Evolutionary conservation across 2,797 vertebrate genomes (phyloP), one percentile per base, ranked within the genome.

Genomic region (Cynopterus sphinx): DNA sequence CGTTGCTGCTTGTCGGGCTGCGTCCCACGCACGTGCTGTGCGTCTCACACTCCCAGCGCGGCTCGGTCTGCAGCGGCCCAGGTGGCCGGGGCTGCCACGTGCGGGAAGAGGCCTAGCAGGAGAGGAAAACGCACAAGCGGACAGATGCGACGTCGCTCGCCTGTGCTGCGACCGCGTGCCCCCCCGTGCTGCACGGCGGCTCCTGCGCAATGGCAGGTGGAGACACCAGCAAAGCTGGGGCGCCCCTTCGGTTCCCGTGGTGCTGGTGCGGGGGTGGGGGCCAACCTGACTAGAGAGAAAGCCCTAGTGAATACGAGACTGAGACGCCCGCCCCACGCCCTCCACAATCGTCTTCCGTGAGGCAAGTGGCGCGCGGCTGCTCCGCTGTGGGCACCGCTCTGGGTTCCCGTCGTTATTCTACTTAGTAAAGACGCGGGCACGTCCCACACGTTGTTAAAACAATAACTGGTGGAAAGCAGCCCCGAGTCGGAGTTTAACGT

Each of bases 31-130:
- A 31, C 3, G 17, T 17, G 43, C 2, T 33, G 36, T 43, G 74
- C 51, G 43, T 36, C 82, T 82, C 36, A 82, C 1, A 22, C 11
- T 70, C 31, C 41, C 13, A 51, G n/a, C 5, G 1, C 33, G n/a
- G 24, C 22, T 70, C 70, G 6, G 3, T 6, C 1, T 10, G 28
- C 77, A 61, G 16, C 15, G 51, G 17, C 41, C 41, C 22, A 2
- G 4, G 24, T 46, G 8, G 57, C 21, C 15, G 26, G 4, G 31
- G 31, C 41, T 7, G 4, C 39, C 28, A 12, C 31, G 12, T 1
- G 3, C 46, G 12, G 49, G 5, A 7, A 26, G 0, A 1, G 6
- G 2, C 22, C 1, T 33, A 21, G 17, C 3, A 13, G 15, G 51
- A 31, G 12, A 82, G 28, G 26, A 82, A 33, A 49, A 82, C 1